Evolutionary conservation across 2,113 vertebrate genomes (phyloP), one percentile per base, ranked within the genome.

Genomic region (Brachirus orientalis): DNA sequence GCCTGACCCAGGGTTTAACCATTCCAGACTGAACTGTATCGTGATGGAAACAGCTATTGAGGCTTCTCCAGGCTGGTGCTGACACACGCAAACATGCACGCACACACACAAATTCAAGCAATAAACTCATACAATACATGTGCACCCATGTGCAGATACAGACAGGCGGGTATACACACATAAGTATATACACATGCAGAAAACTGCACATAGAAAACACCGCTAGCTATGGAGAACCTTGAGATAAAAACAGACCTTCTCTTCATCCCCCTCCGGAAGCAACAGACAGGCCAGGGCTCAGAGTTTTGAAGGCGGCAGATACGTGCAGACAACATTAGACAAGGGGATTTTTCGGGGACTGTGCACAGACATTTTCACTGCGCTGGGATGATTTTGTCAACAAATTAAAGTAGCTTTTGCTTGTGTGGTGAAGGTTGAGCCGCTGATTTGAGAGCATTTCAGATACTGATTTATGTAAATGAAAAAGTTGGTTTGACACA

Each of bases 191-290:
- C 20, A 77, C 47, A 69, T 66, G 61, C 55, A 83, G 72, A 63
- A 83, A 89, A 80, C 71, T 45, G 70, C 70, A 75, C 52, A n/a
- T n/a, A n/a, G n/a, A n/a, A n/a, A n/a, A n/a, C n/a, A n/a, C 87
- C 68, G 76, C 79, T 60, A 90, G 87, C 82, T 84, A 90, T 72
- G 79, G 70, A 90, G 72, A 87, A 90, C 89, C 89, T 91, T 91
- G 85, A 90, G 82, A 89, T 89, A 73, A 87, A 81, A 86, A 87
- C 77, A 88, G 79, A 77, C 65, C 83, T 77, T 86, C 74, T 86
- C 79, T 77, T 84, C 82, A 82, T 82, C 72, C 76, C 80, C 72
- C 14, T 85, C 85, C 77, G 80, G 78, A 81, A 87, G 80, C 74
- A 77, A 80, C 18, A 89, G 71, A 79, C 72, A 71, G 69, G 60